A percentile compares a stretch with the other conserved stretches of the same genome.
Evolutionary conservation across 1,140 invertebrate species (phyloP).

Genomic region (Saccostrea echinata): DNA sequence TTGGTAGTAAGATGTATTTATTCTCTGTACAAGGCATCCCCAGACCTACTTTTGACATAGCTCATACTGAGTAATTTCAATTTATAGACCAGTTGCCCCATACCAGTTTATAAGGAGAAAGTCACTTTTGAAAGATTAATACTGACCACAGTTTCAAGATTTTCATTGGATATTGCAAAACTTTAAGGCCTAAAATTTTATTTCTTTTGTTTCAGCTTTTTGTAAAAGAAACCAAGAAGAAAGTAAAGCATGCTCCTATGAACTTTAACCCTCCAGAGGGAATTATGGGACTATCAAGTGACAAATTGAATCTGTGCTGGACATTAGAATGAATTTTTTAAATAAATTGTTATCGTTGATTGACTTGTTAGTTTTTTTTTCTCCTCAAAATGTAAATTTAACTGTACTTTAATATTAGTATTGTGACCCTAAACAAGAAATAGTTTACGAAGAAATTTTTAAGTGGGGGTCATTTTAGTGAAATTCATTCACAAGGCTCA

Average conservation of each 20-base stretch:
- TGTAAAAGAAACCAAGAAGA: constrained; percentile 62
- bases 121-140: too few relatives aligned
- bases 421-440: too few relatives aligned
- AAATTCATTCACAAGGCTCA: neutral
- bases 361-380: neutral
- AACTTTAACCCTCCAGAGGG: constrained; percentile 66
- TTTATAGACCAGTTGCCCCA: too few relatives aligned
- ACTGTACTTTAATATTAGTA: too few relatives aligned
- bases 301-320: constrained; percentile 63
- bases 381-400: too few relatives aligned
- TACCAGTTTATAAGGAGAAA: too few relatives aligned
- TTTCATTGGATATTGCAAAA: too few relatives aligned
- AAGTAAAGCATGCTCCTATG: constrained; percentile 62
- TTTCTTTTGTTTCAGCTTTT: constrained; percentile 60
- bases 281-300: constrained; percentile 55
- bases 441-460: neutral
- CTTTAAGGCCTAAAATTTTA: neutral
- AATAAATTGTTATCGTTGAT: neutral
- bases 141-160: too few relatives aligned
- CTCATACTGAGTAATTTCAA: too few relatives aligned
- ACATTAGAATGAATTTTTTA: constrained; percentile 48
- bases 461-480: neutral
- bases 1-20: too few relatives aligned
- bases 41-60: too few relatives aligned
- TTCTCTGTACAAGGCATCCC: too few relatives aligned